Evolutionary conservation across 1,140 invertebrate genomes (phyloP).

Genomic region (Glossosoma conforme): DNA sequence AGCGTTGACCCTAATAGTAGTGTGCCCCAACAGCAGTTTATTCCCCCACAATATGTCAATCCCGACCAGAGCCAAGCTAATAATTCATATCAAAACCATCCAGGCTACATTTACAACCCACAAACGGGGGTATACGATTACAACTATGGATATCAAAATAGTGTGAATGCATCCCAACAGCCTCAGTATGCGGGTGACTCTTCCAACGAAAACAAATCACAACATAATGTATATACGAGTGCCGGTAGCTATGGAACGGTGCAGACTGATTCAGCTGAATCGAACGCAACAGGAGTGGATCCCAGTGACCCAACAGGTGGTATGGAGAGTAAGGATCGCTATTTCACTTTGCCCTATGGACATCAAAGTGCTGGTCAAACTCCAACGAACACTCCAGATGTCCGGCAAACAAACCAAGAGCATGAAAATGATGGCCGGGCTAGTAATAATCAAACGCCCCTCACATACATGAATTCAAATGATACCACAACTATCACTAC

Average conservation of each 20-base stretch:
- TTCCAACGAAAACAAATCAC: constrained; percentile 6
- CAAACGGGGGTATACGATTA: constrained; percentile 48
- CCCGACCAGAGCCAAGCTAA: constrained; percentile 30
- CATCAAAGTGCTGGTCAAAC: constrained; percentile 37
- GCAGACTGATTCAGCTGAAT: constrained; percentile 50
- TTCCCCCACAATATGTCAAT: constrained; percentile 9
- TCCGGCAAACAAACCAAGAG: constrained; percentile 6
- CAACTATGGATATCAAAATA: constrained; percentile 50
- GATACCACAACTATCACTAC: constrained; percentile 23
- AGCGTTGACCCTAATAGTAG: constrained; percentile 17
- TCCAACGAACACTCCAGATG: neutral
- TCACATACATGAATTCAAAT: constrained; percentile 26
- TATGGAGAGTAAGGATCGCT: constrained; percentile 34
- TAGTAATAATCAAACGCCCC: constrained; percentile 5
- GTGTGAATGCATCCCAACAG: constrained; percentile 1
- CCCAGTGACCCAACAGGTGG: constrained; percentile 29
- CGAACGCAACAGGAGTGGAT: constrained; percentile 34
- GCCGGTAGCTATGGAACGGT: constrained; percentile 37
- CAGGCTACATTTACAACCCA: constrained; percentile 50
- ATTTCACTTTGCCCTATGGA: constrained; percentile 52
- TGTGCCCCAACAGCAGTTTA: constrained; percentile 7
- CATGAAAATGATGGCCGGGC: constrained; percentile 4
- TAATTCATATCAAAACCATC: constrained; percentile 51
- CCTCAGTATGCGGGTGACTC: constrained; percentile 10
- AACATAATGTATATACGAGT: constrained; percentile 38